Evolutionary conservation across 2,797 vertebrate species (phyloP).

Genomic region (Tarsius wallacei): DNA sequence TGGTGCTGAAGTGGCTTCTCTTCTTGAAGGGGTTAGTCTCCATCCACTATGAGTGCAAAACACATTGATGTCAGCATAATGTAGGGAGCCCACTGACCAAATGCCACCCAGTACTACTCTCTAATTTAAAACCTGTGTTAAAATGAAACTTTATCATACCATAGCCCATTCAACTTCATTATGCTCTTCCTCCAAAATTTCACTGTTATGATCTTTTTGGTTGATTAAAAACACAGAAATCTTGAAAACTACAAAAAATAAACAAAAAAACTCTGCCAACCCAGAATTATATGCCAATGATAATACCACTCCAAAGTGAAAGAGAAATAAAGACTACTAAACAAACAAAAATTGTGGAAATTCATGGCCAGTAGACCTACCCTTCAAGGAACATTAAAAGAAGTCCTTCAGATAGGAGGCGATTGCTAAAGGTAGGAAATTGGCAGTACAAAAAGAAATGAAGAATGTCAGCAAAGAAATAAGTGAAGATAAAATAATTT

Average conservation of each 20-base stretch:
- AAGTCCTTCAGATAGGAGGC: not conserved
- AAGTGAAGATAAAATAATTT: not conserved
- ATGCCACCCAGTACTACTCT: not conserved
- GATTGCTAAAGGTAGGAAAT: not conserved
- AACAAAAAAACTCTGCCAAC: not conserved
- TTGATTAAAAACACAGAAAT: constrained; percentile 30
- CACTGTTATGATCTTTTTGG: not conserved
- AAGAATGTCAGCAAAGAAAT: not conserved
- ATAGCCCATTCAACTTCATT: not conserved
- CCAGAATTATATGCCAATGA: not conserved
- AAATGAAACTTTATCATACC: not conserved
- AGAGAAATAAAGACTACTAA: not conserved
- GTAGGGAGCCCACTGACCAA: not conserved
- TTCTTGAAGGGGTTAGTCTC: not conserved
- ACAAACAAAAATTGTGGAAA: not conserved
- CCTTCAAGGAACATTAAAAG: not conserved
- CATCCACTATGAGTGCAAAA: constrained; percentile 28
- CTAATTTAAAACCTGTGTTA: not conserved
- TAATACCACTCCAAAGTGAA: not conserved
- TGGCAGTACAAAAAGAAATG: not conserved
- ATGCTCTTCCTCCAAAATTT: not conserved
- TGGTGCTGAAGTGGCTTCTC: not conserved
- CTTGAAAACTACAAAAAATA: not conserved
- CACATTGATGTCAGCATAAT: not conserved
- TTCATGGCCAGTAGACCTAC: not conserved